phyloP scores from a whole-genome alignment of 2,888 invertebrate genomes.

The Apamea epomidion region DNA sequence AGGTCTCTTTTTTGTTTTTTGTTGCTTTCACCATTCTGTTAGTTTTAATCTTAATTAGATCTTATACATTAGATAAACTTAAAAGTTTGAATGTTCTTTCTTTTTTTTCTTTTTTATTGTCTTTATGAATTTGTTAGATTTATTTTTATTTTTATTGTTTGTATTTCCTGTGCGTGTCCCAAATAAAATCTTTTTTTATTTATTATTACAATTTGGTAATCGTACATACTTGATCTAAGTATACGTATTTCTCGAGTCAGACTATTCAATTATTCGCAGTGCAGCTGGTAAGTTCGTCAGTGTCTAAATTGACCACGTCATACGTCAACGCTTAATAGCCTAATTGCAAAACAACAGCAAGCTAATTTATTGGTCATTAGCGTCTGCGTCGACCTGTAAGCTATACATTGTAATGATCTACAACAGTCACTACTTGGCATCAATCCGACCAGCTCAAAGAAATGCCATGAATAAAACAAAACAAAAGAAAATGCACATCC shows the following conservation, averaged over 20 bases:
- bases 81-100: no score
- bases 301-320: background rate
- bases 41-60: no score
- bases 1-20: no score
- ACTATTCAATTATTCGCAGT: background rate
- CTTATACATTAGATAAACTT: no score
- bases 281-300: background rate
- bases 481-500: background rate
- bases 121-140: no score
- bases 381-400: background rate
- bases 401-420: conserved; percentile 26
- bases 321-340: background rate
- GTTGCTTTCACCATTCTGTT: no score
- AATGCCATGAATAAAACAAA: background rate
- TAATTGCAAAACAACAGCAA: conserved; percentile 37
- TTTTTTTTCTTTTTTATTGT: no score
- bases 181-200: background rate
- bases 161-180: no score
- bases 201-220: background rate
- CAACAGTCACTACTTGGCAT: background rate
- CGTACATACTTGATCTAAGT: background rate
- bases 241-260: background rate
- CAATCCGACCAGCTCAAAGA: no score
- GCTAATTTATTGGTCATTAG: conserved; percentile 35
- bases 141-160: no score